Conservation (phyloP, 2,888 invertebrate genomes). For the Zaprionus obscuricornis region DNA sequence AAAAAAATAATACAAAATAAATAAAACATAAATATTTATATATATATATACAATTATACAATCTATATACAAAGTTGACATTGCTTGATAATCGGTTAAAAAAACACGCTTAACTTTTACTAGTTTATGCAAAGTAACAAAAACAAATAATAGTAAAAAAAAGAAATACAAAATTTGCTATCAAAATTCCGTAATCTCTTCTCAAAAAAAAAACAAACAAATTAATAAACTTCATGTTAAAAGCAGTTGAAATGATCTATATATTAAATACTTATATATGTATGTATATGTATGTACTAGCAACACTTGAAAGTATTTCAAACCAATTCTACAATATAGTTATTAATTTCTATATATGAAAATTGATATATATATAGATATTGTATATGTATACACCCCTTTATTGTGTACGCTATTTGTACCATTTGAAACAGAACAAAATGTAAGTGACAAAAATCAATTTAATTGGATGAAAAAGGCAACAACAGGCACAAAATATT, state of each 20-base stretch:
- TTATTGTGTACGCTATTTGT: constrained; percentile 63
- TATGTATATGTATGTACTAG: constrained; percentile 37
- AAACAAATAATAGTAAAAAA: constrained; percentile 8
- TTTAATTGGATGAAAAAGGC: constrained; percentile 64
- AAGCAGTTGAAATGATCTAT: constrained; percentile 36
- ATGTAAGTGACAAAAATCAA: constrained; percentile 65
- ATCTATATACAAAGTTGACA: constrained; percentile 59
- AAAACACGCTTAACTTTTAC: constrained; percentile 61
- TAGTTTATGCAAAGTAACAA: constrained; percentile 44
- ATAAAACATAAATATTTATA: constrained; percentile 29
- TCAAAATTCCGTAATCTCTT: constrained; percentile 33
- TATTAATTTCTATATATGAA: constrained; percentile 49
- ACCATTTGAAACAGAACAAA: constrained; percentile 47
- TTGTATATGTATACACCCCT: constrained; percentile 56
- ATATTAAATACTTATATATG: constrained; percentile 1
- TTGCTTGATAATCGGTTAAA: constrained; percentile 73
- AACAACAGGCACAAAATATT: constrained; percentile 48
- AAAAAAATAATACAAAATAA: constrained; percentile 31
- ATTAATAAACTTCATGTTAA: neutral
- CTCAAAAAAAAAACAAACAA: constrained; percentile 2
- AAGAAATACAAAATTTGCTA: constrained; percentile 29
- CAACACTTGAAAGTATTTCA: constrained; percentile 68
- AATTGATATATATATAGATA: constrained; percentile 39
- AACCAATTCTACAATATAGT: constrained; percentile 64
- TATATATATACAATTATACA: constrained; percentile 14